Evolutionary conservation across 2,113 vertebrate genomes (phyloP).

Genomic region (Rhabdornis inornatus): DNA sequence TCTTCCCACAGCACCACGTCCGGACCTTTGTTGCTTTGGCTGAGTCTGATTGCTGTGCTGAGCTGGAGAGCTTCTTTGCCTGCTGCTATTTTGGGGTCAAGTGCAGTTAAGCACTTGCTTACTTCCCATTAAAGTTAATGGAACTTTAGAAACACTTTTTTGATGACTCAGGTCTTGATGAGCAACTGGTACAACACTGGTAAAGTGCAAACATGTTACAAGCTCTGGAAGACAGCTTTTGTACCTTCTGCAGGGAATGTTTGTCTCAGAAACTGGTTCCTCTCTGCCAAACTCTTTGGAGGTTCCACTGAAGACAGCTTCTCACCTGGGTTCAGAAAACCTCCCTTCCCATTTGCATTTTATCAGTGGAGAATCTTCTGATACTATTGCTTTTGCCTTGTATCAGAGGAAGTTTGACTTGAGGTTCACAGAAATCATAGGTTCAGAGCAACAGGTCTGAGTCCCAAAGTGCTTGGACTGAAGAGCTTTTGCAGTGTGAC

Average conservation of each 20-base stretch:
- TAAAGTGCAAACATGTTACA: not conserved
- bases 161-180: slow-evolving; percentile 23
- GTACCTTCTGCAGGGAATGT: not conserved
- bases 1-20: not conserved
- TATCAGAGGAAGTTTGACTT: not conserved
- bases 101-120: not conserved
- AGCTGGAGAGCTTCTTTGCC: slow-evolving; percentile 2
- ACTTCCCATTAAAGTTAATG: slow-evolving; percentile 30
- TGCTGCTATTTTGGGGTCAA: slow-evolving; percentile 25
- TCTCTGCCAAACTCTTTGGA: not conserved
- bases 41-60: not conserved
- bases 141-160: not conserved
- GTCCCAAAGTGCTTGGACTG: not conserved
- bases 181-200: not conserved
- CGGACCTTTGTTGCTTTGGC: not conserved
- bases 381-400: not conserved
- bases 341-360: not conserved
- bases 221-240: not conserved
- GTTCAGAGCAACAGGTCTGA: not conserved
- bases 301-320: not conserved
- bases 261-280: not conserved
- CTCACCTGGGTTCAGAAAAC: not conserved
- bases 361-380: not conserved
- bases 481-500: not conserved
- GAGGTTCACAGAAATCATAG: not conserved